Evolutionary conservation across 2,888 invertebrate genomes (phyloP).

Genomic region (Ectropis crepuscularia): DNA sequence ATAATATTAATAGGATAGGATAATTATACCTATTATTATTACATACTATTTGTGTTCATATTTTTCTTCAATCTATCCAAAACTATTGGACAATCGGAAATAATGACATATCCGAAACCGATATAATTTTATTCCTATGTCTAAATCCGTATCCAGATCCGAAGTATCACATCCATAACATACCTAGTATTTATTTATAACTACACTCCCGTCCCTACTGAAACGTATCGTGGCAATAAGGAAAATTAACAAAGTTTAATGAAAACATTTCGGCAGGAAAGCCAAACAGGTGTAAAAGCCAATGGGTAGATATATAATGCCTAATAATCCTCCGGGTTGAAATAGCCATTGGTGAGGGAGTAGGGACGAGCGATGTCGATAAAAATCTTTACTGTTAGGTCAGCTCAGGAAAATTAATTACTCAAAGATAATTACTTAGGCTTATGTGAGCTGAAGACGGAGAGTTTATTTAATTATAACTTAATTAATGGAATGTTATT

Average conservation of each 20-base stretch:
- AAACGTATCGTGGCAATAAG: constrained; percentile 24
- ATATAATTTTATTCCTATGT: too few species aligned
- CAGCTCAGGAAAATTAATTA: constrained; percentile 19
- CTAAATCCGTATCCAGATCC: too few species aligned
- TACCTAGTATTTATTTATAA: too few species aligned
- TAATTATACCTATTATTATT: too few species aligned
- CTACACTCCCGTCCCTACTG: not conserved
- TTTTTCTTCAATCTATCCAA: too few species aligned
- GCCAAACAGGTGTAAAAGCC: constrained; percentile 63
- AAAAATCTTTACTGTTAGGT: constrained; percentile 18
- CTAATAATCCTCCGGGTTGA: constrained; percentile 45
- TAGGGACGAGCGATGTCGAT: constrained; percentile 17
- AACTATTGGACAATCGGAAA: too few species aligned
- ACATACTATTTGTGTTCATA: too few species aligned
- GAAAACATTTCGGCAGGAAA: constrained; percentile 63
- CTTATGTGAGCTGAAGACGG: not conserved
- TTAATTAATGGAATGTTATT: too few species aligned
- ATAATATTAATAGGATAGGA: too few species aligned
- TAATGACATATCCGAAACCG: too few species aligned
- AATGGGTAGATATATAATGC: constrained; percentile 54
- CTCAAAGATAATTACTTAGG: constrained; percentile 11
- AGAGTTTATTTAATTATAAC: not conserved
- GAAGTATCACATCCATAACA: too few species aligned
- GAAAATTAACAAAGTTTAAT: constrained; percentile 78
- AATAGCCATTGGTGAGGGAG: constrained; percentile 17